Base-by-base conservation (phyloP, 2,888 invertebrate genomes). In the Eristalis intricaria region DNA sequence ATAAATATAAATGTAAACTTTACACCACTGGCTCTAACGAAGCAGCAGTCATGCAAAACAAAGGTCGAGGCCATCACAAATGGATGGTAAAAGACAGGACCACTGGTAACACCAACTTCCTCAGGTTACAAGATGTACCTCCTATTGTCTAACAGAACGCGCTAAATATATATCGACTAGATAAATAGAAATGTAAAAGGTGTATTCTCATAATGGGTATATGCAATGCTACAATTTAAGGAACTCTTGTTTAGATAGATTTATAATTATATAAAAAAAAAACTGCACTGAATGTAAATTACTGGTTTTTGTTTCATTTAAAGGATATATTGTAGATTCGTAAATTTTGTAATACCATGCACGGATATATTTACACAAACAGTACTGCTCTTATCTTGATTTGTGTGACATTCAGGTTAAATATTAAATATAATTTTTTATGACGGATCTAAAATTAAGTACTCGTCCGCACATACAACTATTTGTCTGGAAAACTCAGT, bases 1-100 rank as follows among this genome's bases (percentile, higher is more conserved):
- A 97, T 98, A 89, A 97, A 97, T 80, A 98, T 98, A 84, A 97
- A 97, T 91, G 98, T 98, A n/a, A 96, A 97, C 93, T 97, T 97
- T 90, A 86, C 91, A 11, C 91, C 91, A 89, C 68, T 79, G 89
- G 22, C 85, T 88, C 3, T 76, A 0, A 89, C 91, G 0, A 90
- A 89, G 4, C 90, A 90, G 1, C 90, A 89, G 3, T 89, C 90
- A 15, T 90, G 91, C 38, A 92, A 91, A 89, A 91, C 92, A 32
- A 93, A 93, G 90, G 84, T 91, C 73, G 93, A 93, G 89, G 91
- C 91, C 79, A 92, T 93, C 40, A 90, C 91, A 79, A 92, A 92
- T 89, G 92, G 92, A 65, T 93, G 93, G 93, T 93, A 91, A 90
- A 87, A 69, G 19, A 26, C 22, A 80, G 40, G 38, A 65, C 70